Base-by-base conservation (phyloP, 30 jellyfish, hydroid and myxozoan genomes). In the Catostylus mosaicus region DNA sequence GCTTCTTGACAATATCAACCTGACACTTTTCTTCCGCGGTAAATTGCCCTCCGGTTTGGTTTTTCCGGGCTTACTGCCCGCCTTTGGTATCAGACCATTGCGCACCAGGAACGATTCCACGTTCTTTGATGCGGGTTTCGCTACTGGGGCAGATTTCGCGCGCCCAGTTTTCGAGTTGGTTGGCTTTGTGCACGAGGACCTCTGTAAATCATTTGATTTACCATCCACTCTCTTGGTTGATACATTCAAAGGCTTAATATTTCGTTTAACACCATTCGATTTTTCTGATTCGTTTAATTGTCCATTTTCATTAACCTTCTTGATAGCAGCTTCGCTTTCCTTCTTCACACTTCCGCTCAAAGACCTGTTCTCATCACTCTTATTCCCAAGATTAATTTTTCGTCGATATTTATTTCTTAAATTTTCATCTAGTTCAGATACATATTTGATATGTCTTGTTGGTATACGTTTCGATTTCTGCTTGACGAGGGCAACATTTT, bases 401-500 rank as follows among this genome's bases (percentile, higher is more conserved):
- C 85, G 34, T 35, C 91, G 70, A 38, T 38, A 93, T 59, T 93
- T 93, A 35, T 93, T 83, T 27, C 90, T 88, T 6, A 93, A 26
- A 3, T 66, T 69, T 57, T 88, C 86, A 73, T 88, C 96, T 52
- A 94, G 83, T 83, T 94, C 99, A 5, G 97, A 84, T 30, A 94
- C 99, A 68, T 94, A 94, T 31, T 92, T 94, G 50, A 88, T 87
- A 65, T 89, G 95, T 51, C 99, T 67, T 26, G 93, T 74, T 4
- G 97, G 99, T 10, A 61, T 69, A 3, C 99, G 90, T 33, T 86
- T 82, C 45, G 97, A 78, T 68, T 94, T 94, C 82, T 96, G 77
- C 51, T 92, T 86, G 66, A 82, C 92, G 3, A 82, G 72, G 24
- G 92, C 36, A 2, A 64, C 64, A 4, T 73, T 27, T 20, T 68